Base-by-base conservation (phyloP, 2,888 invertebrate genomes). In the Pachycephus smyrnensis region DNA sequence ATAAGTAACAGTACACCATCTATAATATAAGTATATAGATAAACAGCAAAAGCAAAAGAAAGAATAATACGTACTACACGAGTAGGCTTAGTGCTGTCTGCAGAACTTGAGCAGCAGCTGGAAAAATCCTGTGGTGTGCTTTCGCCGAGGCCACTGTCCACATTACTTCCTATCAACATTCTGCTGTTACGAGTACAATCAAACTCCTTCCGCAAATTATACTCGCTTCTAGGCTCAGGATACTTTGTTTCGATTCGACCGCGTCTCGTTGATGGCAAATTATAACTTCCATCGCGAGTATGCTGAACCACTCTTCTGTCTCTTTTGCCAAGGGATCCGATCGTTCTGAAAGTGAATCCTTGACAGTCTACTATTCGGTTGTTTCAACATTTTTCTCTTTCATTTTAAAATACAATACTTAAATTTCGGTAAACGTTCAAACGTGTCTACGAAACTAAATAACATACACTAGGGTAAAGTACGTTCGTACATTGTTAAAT, bases 81-180 rank as follows among this genome's bases (percentile, higher is more conserved):
- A 77, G 88, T 88, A 80, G 88, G 89, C 78, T 90, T 91, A 82
- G 89, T 88, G 86, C 91, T 91, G 86, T 91, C 91, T 81, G 91
- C 91, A 73, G 91, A 91, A 82, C 91, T 91, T 82, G 91, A 91
- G 84, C 91, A 91, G 85, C 91, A 91, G 84, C 91, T 91, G 86
- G 91, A 91, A 85, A 91, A 91, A 84, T 91, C 91, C 85, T 91
- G 91, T 36, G 91, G 89, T 79, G 91, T 91, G 83, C 91, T 91
- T 84, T 91, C 91, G 76, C 91, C 91, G 79, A 91, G 88, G 80
- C 91, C 91, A 81, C 91, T 91, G 88, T 91, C 91, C 82, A 85
- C 88, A 83, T 90, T 89, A 87, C 85, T 89, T 80, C 87, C 89
- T 87, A 90, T 87, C 80, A 89, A 86, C 82, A 90, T 86, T 89